Base-by-base conservation (phyloP, 2,888 invertebrate species). In the Celastrina argiolus region DNA sequence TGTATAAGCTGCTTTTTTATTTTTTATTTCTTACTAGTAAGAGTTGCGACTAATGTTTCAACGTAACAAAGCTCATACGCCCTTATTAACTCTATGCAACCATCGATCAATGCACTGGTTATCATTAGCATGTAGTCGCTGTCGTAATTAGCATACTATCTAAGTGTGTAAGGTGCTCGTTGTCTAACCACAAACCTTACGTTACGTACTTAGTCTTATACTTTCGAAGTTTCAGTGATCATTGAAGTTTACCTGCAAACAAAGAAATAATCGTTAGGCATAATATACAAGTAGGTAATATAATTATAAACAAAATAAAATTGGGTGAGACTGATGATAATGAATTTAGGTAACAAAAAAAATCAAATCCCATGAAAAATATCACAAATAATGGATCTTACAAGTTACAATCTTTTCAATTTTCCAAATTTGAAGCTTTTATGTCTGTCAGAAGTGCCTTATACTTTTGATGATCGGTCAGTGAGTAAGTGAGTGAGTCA, bases 81-180 rank as follows among this genome's bases (percentile, higher is more conserved):
- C 22, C 51, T 51, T 51, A 51, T 51, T 26, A 51, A 51, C 22
- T 4, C 6, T 51, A 51, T 26, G 51, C 51, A 51, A 22, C 5
- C 22, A 51, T 51, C 22, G 51, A 51, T 51, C 51, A 51, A 51
- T 51, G 51, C 51, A 26, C 51, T 51, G 22, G 22, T 51, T 26
- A 51, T 51, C 51, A 51, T 51, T 51, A 51, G 51, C 51, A 51
- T 51, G 51, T 51, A 22, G 8, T 36, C 26, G 51, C 51, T 51
- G 51, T 51, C 22, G 51, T 51, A 51, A 51, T 51, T 51, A 51
- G 51, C 51, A 51, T 51, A 51, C 12, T 51, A 22, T 51, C 14
- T 51, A 14, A 14, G 51, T 51, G 51, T 12, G n/a, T n/a, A n/a
- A 10, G 12, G 3, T 51, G 51, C 26, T 51, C 22, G 22, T 51